A percentile compares a stretch with the other conserved stretches of the same genome.
phyloP scores from a whole-genome alignment of 2,888 invertebrate genomes.

The Molanna angustata region DNA sequence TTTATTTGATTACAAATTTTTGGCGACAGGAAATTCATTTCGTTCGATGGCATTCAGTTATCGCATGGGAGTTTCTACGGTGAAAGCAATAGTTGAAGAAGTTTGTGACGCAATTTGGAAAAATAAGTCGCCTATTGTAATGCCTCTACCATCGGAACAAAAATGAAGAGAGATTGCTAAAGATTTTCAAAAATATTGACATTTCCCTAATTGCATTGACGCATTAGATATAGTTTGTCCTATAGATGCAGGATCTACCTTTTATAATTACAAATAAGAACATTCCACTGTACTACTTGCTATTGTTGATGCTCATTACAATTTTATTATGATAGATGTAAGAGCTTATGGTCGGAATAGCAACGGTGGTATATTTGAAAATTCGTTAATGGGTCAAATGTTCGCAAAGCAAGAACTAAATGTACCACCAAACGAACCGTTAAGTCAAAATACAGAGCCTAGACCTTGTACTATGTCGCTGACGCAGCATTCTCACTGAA shows the following conservation, averaged over 20 bases:
- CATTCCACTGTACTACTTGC: constrained; percentile 31
- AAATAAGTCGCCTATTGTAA: neutral
- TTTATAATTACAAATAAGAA: constrained; percentile 1
- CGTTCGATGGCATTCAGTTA: neutral
- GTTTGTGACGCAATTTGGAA: neutral
- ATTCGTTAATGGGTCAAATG: constrained; percentile 31
- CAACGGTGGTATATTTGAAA: constrained; percentile 32
- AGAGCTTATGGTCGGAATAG: constrained; percentile 34
- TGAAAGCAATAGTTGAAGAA: neutral
- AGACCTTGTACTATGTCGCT: neutral
- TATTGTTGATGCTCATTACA: constrained; percentile 31
- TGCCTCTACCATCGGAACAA: neutral
- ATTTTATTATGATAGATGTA: constrained; percentile 34
- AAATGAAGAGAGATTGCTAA: constrained; percentile 29
- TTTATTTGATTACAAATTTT: constrained; percentile 1
- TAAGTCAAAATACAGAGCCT: constrained; percentile 8
- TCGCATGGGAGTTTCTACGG: neutral
- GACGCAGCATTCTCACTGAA: neutral
- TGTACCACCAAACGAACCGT: constrained; percentile 33
- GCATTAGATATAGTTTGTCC: constrained; percentile 17
- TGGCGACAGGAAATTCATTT: neutral
- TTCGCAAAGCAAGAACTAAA: constrained; percentile 29
- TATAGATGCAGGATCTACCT: constrained; percentile 20
- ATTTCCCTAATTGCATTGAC: constrained; percentile 31
- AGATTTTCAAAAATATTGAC: constrained; percentile 27